phyloP scores from a whole-genome alignment of 2,113 vertebrate genomes.

The Dascyllus trimaculatus region DNA sequence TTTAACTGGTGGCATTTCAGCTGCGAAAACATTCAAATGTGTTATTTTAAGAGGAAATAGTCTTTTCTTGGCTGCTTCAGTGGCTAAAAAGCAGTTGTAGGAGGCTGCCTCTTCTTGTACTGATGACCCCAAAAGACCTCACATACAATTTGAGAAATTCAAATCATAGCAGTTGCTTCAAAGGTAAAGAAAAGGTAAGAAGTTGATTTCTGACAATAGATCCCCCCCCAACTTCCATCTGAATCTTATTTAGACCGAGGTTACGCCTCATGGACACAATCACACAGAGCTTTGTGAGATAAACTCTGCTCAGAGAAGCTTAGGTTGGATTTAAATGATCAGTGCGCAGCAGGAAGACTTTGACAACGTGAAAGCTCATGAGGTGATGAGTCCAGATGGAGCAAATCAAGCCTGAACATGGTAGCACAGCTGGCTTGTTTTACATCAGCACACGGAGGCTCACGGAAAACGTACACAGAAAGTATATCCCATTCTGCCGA shows the following conservation, averaged over 20 bases:
- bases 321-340: slow-evolving; percentile 63
- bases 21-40: not conserved
- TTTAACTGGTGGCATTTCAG: slow-evolving; percentile 2
- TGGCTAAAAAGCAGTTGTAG: too few species aligned
- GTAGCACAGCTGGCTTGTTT: slow-evolving; percentile 59
- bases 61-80: not conserved
- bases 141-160: slow-evolving; percentile 37
- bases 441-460: slow-evolving; percentile 20
- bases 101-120: too few species aligned
- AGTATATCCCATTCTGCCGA: not conserved
- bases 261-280: slow-evolving; percentile 67
- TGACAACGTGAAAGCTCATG: slow-evolving; percentile 59
- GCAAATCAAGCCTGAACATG: slow-evolving; percentile 50
- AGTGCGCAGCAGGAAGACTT: slow-evolving; percentile 55
- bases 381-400: slow-evolving; percentile 73
- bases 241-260: slow-evolving; percentile 61
- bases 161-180: slow-evolving; percentile 47
- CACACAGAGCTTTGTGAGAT: slow-evolving; percentile 70
- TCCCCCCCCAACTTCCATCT: slow-evolving; percentile 55
- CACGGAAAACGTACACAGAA: too few species aligned
- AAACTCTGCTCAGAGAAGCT: slow-evolving; percentile 68
- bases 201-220: slow-evolving; percentile 47
- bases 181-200: slow-evolving; percentile 39
- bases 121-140: slow-evolving; percentile 30
- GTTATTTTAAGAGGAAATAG: not conserved